Conservation (phyloP, 2,797 vertebrate species). For the Diglossa cyanea region DNA sequence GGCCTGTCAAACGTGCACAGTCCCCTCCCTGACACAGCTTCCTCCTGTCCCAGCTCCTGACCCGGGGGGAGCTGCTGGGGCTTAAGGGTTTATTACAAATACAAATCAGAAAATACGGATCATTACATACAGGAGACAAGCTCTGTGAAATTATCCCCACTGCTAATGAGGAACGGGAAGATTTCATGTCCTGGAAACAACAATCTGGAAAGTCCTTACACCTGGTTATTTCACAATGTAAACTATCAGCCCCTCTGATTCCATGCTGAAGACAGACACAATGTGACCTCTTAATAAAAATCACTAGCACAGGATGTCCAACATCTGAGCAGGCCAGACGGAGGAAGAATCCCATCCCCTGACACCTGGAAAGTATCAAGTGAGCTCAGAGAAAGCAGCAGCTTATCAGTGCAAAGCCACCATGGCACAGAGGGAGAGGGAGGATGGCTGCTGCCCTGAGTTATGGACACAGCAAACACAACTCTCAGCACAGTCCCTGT, state of each 20-base stretch:
- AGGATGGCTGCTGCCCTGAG: not conserved
- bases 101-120: not conserved
- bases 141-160: not conserved
- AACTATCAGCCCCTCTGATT: not conserved
- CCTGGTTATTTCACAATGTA: not conserved
- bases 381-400: not conserved
- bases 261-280: not conserved
- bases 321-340: not conserved
- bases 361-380: not conserved
- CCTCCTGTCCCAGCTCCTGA: not conserved
- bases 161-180: not conserved
- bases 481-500: not conserved
- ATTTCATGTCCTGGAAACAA: not conserved
- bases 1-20: conserved; percentile 65
- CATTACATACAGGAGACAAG: not conserved
- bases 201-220: fast-evolving
- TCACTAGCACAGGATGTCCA: not conserved
- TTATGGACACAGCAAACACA: not conserved
- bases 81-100: not conserved
- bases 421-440: not conserved
- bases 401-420: not conserved
- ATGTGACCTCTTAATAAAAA: not conserved
- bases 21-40: not conserved
- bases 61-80: conserved; percentile 19
- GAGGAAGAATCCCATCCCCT: not conserved